Evolutionary conservation across 1,140 invertebrate genomes (phyloP).

Genomic region (Sycophaga agraensis): DNA sequence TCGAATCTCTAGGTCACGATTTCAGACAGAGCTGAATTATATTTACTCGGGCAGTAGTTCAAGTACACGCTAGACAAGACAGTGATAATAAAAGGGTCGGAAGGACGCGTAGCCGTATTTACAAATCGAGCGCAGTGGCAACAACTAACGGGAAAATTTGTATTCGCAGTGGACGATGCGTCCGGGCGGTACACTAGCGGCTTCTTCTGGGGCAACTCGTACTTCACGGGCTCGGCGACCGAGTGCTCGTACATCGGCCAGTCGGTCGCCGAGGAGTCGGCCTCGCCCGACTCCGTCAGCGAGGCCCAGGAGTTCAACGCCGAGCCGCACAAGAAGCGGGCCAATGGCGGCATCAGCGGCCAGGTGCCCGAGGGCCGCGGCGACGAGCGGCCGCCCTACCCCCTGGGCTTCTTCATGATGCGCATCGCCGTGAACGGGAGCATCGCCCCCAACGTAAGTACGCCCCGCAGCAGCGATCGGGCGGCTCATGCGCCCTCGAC

Average conservation of each 20-base stretch:
- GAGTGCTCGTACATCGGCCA: slow-evolving; percentile 70
- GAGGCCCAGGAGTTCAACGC: slow-evolving; percentile 45
- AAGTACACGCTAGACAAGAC: no score
- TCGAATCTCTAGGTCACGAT: no score
- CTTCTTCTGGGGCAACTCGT: slow-evolving; percentile 82
- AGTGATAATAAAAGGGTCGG: no score
- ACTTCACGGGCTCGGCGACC: slow-evolving; percentile 76
- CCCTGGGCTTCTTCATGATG: slow-evolving; percentile 64
- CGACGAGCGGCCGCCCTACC: slow-evolving; percentile 58
- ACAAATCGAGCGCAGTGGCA: no score
- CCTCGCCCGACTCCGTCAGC: slow-evolving; percentile 10
- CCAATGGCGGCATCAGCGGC: neutral
- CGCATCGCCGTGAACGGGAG: slow-evolving; percentile 59
- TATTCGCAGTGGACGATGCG: slow-evolving; percentile 73
- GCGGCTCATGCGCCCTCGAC: no score
- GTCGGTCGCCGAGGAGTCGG: neutral
- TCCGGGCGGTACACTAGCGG: slow-evolving; percentile 76
- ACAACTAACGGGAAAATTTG: no score
- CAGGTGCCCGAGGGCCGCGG: neutral
- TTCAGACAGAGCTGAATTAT: no score
- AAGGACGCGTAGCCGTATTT: no score
- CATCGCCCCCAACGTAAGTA: slow-evolving; percentile 36
- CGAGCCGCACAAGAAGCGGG: slow-evolving; percentile 34
- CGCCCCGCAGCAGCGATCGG: no score
- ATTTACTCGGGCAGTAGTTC: no score